Conservation (phyloP, 37 sponge, comb jelly and placozoan species). For the Petrosia ficiformis region DNA sequence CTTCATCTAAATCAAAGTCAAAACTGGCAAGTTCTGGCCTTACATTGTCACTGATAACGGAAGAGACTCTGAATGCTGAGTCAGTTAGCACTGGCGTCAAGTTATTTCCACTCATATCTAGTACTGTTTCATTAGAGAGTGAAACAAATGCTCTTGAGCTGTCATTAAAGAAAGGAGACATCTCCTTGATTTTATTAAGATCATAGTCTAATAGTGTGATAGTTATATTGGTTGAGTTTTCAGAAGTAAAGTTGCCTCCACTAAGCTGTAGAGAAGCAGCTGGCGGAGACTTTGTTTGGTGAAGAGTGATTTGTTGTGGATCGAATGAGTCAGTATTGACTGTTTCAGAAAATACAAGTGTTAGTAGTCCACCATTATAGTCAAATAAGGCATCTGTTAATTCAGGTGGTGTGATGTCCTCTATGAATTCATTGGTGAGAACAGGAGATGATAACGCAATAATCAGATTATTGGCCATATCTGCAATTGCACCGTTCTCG, state of each 20-base stretch:
- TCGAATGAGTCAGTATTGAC: constrained; percentile 56
- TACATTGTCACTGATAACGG: constrained; percentile 32
- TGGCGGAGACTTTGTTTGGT: constrained; percentile 22
- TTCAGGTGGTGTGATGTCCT: constrained; percentile 54
- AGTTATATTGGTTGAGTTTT: constrained; percentile 40
- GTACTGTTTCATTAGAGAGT: constrained; percentile 37
- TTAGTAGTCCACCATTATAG: constrained; percentile 60
- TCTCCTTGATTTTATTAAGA: constrained; percentile 62
- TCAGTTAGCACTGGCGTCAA: constrained; percentile 13
- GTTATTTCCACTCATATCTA: constrained; percentile 82
- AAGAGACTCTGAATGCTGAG: constrained; percentile 12
- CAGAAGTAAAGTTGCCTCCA: constrained; percentile 35
- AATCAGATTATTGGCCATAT: constrained; percentile 67
- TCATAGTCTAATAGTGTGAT: constrained; percentile 54
- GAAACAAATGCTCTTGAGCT: constrained; percentile 29
- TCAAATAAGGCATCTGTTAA: constrained; percentile 38
- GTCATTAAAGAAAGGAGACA: constrained; percentile 30
- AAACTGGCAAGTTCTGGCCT: constrained; percentile 44
- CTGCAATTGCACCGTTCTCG: constrained; percentile 36
- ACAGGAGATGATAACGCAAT: constrained; percentile 7
- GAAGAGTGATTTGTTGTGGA: constrained; percentile 49
- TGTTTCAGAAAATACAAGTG: constrained; percentile 75
- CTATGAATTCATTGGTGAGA: constrained; percentile 16
- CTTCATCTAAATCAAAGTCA: constrained; percentile 71
- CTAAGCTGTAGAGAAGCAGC: constrained; percentile 23